These are phyloP conservation scores for Mimachlamys varia DNA, from an alignment of 2,888 invertebrate species.

Conservation along the genomic window DNA sequence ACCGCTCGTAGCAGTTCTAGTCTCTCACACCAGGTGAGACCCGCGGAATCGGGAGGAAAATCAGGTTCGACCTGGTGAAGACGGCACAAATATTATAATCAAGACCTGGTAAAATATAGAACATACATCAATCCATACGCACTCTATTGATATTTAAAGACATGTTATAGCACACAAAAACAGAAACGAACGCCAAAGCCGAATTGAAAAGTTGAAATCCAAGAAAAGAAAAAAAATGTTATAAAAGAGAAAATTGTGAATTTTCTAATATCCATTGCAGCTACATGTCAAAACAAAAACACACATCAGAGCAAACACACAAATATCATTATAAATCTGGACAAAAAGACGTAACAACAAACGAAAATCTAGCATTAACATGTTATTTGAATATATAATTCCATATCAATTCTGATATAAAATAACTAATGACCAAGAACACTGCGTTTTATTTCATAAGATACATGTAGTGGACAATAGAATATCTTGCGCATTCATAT, in stretches of 20 bases:
- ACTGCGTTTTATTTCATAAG: too few relatives aligned
- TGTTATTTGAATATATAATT: not conserved
- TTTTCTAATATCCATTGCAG: not conserved
- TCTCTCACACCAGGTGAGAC: constrained; percentile 64
- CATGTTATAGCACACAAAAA: too few relatives aligned
- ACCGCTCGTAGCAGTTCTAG: constrained; percentile 63
- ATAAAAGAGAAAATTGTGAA: not conserved
- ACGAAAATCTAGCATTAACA: not conserved
- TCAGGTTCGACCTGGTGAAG: constrained; percentile 53
- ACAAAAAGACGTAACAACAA: not conserved
- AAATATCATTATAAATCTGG: not conserved
- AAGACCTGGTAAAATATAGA: too few relatives aligned
- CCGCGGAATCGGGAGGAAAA: constrained; percentile 55
- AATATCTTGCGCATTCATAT: too few relatives aligned
- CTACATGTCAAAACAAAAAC: constrained; percentile 1
- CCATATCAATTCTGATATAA: not conserved
- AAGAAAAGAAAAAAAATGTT: too few relatives aligned
- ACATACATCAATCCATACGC: too few relatives aligned
- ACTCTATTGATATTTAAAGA: too few relatives aligned
- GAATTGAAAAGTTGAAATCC: too few relatives aligned
- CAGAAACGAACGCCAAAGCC: too few relatives aligned
- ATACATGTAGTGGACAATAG: too few relatives aligned
- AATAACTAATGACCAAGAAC: too few relatives aligned
- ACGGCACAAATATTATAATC: not conserved
- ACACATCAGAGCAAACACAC: not conserved